phyloP scores from a whole-genome alignment of 2,888 invertebrate species.

The Cephus spinipes region DNA sequence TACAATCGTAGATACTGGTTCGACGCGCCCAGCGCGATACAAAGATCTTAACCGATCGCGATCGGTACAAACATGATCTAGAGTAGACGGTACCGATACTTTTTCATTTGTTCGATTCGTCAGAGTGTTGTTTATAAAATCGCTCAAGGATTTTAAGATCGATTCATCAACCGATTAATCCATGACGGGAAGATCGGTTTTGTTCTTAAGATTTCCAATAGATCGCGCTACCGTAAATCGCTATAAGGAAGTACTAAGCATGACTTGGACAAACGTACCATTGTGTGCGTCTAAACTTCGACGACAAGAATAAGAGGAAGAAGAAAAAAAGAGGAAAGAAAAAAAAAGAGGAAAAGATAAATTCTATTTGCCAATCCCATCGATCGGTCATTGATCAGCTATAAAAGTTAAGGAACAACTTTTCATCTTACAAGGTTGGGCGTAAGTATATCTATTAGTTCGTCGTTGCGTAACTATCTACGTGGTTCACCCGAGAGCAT shows the following conservation, averaged over 20 bases:
- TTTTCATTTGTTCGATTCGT: constrained; percentile 19
- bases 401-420: not conserved
- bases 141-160: not conserved
- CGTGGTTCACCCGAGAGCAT: not conserved
- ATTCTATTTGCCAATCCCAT: not conserved
- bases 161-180: not conserved
- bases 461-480: not conserved
- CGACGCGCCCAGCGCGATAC: not conserved
- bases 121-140: constrained; percentile 6
- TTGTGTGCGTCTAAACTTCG: not conserved
- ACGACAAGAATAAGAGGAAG: not conserved
- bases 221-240: not conserved
- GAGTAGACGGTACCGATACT: constrained; percentile 11
- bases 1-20: not conserved
- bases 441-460: not conserved
- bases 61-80: not conserved
- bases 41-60: not conserved
- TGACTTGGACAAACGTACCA: not conserved
- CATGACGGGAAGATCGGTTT: not conserved
- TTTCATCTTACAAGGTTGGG: not conserved
- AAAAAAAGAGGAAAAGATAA: not conserved
- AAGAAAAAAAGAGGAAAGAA: not conserved
- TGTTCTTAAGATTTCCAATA: not conserved
- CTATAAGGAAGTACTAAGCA: not conserved
- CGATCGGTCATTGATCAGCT: not conserved